These are phyloP conservation scores for Tinea trinotella DNA, from an alignment of 2,888 invertebrate genomes.

Conservation along the genomic window DNA sequence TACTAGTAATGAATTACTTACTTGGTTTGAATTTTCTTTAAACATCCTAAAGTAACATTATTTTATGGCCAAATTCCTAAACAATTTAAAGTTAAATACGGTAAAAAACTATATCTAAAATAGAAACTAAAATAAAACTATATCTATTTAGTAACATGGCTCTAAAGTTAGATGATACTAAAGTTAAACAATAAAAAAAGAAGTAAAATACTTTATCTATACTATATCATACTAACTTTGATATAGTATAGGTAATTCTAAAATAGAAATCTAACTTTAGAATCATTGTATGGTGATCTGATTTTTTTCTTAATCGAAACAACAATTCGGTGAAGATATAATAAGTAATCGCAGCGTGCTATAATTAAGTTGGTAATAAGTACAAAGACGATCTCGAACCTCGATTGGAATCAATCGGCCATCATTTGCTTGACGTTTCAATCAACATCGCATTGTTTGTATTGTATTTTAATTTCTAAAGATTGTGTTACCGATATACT, in stretches of 20 bases:
- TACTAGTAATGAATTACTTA: too few relatives aligned
- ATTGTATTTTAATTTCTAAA: slow-evolving; percentile 65
- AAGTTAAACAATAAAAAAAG: too few relatives aligned
- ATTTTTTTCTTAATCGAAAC: slow-evolving; percentile 40
- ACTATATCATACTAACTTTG: too few relatives aligned
- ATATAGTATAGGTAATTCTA: not conserved
- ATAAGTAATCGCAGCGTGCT: slow-evolving; percentile 63
- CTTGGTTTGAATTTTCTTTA: too few relatives aligned
- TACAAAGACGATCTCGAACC: slow-evolving; percentile 38
- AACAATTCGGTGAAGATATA: slow-evolving; percentile 63
- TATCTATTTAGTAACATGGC: too few relatives aligned
- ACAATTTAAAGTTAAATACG: too few relatives aligned
- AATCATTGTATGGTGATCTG: slow-evolving; percentile 56
- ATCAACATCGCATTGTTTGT: slow-evolving; percentile 69
- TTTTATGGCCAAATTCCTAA: too few relatives aligned
- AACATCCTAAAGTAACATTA: too few relatives aligned
- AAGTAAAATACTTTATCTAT: too few relatives aligned
- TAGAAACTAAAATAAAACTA: too few relatives aligned
- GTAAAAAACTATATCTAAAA: too few relatives aligned
- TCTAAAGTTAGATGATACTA: too few relatives aligned
- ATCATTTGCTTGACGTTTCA: slow-evolving; percentile 68
- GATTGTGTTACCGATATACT: slow-evolving; percentile 71
- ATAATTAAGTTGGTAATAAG: slow-evolving; percentile 68
- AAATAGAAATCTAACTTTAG: slow-evolving; percentile 26
- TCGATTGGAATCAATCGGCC: slow-evolving; percentile 59